Evolutionary conservation across 1,140 invertebrate genomes (phyloP).

Genomic region (Antheraea mylitta): DNA sequence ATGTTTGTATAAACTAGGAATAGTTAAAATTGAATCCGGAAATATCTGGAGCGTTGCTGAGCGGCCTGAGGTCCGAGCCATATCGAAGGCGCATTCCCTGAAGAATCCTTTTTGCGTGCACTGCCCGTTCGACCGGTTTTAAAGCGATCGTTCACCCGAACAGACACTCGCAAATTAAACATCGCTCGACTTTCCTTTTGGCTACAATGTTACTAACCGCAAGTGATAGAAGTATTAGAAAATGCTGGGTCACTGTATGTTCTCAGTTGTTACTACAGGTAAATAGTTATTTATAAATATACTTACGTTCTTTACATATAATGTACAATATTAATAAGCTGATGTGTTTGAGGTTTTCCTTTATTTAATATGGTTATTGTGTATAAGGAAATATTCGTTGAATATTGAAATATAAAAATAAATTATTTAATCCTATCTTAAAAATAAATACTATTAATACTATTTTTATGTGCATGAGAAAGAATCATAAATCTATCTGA

Average conservation of each 20-base stretch:
- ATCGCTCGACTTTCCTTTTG: slow-evolving; percentile 34
- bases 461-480: background rate
- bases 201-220: slow-evolving; percentile 31
- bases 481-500: background rate
- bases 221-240: background rate
- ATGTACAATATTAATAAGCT: background rate
- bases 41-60: slow-evolving; percentile 43
- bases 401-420: background rate
- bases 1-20: slow-evolving; percentile 23
- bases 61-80: slow-evolving; percentile 32
- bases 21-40: slow-evolving; percentile 46
- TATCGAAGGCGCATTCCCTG: slow-evolving; percentile 47
- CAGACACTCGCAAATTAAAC: slow-evolving; percentile 53
- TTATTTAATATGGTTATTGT: background rate
- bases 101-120: slow-evolving; percentile 56
- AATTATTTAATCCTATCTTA: too few species aligned
- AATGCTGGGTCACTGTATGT: background rate
- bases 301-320: background rate
- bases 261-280: background rate
- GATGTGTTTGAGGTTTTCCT: background rate
- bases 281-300: background rate
- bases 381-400: background rate
- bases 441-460: too few species aligned
- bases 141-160: slow-evolving; percentile 66
- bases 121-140: slow-evolving; percentile 62